Conservation (phyloP, 2,797 vertebrate species). For the Setipinna tenuifilis region DNA sequence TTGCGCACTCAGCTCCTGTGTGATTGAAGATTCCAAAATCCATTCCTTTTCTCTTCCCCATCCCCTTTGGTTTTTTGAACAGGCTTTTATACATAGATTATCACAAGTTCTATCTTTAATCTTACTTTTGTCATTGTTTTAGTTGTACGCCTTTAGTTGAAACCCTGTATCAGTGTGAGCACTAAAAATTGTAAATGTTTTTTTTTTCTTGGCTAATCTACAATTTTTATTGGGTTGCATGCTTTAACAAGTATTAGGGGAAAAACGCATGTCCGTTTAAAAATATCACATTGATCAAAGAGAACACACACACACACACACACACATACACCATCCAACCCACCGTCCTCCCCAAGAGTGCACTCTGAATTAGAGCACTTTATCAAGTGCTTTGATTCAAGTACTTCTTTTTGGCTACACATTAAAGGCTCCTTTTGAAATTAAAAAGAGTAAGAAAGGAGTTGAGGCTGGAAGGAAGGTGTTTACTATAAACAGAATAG, state of each 20-base stretch:
- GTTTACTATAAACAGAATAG: neutral
- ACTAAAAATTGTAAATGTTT: neutral
- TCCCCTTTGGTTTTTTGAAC: neutral
- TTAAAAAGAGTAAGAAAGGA: neutral
- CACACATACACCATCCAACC: neutral
- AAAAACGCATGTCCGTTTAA: too few species aligned
- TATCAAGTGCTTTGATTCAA: constrained; percentile 22
- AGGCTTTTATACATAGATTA: neutral
- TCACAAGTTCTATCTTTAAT: neutral
- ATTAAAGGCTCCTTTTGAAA: too few species aligned
- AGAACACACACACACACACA: constrained; percentile 3
- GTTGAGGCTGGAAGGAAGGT: neutral
- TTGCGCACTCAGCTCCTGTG: too few species aligned
- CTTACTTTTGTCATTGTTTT: neutral
- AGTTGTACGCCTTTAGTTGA: neutral
- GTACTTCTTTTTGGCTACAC: too few species aligned
- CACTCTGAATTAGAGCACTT: neutral
- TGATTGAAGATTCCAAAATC: neutral
- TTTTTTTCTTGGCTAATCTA: neutral
- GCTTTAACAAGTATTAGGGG: neutral
- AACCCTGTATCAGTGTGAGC: neutral
- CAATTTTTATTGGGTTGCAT: neutral
- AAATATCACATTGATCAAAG: too few species aligned
- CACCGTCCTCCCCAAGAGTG: neutral
- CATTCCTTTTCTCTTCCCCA: neutral